Percentiles rank a stretch among this genome's conserved stretches.
Conservation (phyloP, 2,888 invertebrate genomes). For the Isoperla grammatica region DNA sequence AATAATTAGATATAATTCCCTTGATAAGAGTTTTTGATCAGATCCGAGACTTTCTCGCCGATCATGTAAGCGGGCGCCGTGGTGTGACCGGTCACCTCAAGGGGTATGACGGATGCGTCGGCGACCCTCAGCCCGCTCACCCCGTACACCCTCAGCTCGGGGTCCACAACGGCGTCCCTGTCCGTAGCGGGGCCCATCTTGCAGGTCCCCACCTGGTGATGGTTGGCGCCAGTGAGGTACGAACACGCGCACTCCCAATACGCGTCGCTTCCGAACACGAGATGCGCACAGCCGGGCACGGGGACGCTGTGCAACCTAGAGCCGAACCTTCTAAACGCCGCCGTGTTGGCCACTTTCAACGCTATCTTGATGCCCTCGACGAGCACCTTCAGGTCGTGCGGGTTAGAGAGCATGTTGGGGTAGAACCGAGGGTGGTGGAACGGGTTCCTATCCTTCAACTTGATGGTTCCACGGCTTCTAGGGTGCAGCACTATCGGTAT, state of each 20-base stretch:
- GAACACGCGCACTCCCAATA: constrained; percentile 61
- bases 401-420: constrained; percentile 47
- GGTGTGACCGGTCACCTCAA: background rate
- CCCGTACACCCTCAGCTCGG: constrained; percentile 39
- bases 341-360: constrained; percentile 30
- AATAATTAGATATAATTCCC: too few relatives aligned
- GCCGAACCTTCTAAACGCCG: constrained; percentile 28
- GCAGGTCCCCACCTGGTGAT: constrained; percentile 45
- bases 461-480: constrained; percentile 56
- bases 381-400: constrained; percentile 39
- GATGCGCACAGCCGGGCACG: constrained; percentile 60
- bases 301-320: constrained; percentile 30
- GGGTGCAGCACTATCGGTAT: constrained; percentile 59
- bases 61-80: background rate
- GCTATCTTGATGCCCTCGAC: constrained; percentile 33
- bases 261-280: constrained; percentile 60
- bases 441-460: constrained; percentile 47
- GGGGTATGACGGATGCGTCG: background rate
- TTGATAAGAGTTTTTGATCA: background rate
- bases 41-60: background rate
- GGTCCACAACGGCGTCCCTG: constrained; percentile 74
- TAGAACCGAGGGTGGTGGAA: constrained; percentile 47
- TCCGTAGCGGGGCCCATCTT: constrained; percentile 90
- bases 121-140: background rate
- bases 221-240: constrained; percentile 29